These are phyloP conservation scores for Hippasteria phrygiana DNA, from an alignment of 53 echinoderm and acorn worm species.

Conservation along the genomic window DNA sequence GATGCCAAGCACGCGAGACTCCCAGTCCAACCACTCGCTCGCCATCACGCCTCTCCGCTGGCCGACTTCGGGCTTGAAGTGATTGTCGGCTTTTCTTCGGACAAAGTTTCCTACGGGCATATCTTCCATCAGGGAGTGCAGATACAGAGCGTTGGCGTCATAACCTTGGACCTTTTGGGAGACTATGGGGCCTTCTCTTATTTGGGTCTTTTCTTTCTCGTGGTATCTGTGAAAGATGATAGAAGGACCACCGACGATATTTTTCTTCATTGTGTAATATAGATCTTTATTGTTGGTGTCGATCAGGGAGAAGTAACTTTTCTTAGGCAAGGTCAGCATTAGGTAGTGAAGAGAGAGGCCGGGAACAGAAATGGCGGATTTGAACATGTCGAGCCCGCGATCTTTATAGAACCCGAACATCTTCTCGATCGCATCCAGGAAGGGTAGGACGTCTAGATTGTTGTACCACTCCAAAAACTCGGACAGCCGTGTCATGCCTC, in stretches of 20 bases:
- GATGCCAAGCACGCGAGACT: background rate
- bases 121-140: slow-evolving; percentile 64
- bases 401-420: slow-evolving; percentile 35
- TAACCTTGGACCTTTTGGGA: slow-evolving; percentile 70
- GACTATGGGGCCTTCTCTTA: slow-evolving; percentile 47
- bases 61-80: slow-evolving; percentile 40
- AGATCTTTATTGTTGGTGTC: slow-evolving; percentile 29
- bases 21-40: slow-evolving; percentile 63
- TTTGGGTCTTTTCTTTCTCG: slow-evolving; percentile 52
- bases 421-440: slow-evolving; percentile 45
- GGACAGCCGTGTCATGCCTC: slow-evolving; percentile 21
- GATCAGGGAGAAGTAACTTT: slow-evolving; percentile 51
- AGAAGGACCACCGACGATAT: slow-evolving; percentile 54
- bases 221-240: slow-evolving; percentile 67
- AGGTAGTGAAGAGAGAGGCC: slow-evolving; percentile 46
- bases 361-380: slow-evolving; percentile 46
- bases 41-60: slow-evolving; percentile 1
- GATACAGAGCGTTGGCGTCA: slow-evolving; percentile 78
- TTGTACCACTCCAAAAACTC: slow-evolving; percentile 73
- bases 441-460: slow-evolving; percentile 33
- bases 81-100: slow-evolving; percentile 18
- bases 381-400: slow-evolving; percentile 54
- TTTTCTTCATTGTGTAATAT: slow-evolving; percentile 29
- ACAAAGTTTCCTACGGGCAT: slow-evolving; percentile 74
- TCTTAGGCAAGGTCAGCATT: slow-evolving; percentile 1